These are phyloP conservation scores for Platanista minor DNA, from an alignment of 2,113 vertebrate genomes.

Conservation along the genomic window DNA sequence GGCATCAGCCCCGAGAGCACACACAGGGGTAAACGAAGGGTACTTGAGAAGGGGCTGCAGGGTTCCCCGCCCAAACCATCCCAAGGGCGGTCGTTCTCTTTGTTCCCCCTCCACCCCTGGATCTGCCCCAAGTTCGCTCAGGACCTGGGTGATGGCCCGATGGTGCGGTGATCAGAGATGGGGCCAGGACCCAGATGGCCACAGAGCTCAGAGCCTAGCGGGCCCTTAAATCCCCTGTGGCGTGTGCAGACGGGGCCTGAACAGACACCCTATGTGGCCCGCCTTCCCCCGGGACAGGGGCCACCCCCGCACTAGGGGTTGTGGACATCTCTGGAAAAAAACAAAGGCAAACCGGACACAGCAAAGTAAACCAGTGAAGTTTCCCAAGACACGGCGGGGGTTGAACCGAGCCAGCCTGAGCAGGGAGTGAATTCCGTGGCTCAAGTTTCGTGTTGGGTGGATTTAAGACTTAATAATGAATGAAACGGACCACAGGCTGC, in stretches of 20 bases:
- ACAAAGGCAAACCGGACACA: conserved; percentile 39
- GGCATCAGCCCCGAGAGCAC: not conserved
- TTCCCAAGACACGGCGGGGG: conserved; percentile 24
- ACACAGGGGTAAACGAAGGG: not conserved
- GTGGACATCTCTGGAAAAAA: not conserved
- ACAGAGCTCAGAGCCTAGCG: not conserved
- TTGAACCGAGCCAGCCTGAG: not conserved
- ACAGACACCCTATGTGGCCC: fast-evolving
- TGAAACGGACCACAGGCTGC: conserved; percentile 50
- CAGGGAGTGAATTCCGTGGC: conserved; percentile 5
- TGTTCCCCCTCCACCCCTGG: not conserved
- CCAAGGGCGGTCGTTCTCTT: not conserved
- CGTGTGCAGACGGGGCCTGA: not conserved
- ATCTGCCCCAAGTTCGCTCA: not conserved
- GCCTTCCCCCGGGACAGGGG: not conserved
- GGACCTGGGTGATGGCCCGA: not conserved
- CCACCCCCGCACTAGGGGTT: not conserved
- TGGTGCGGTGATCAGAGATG: not conserved
- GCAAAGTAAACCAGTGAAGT: not conserved
- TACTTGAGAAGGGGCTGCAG: not conserved
- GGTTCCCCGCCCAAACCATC: not conserved
- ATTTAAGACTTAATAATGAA: conserved; percentile 69
- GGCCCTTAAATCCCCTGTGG: not conserved
- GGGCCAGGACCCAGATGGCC: not conserved
- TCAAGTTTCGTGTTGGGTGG: conserved; percentile 40